Percentiles rank a stretch among this genome's conserved stretches.
Evolutionary conservation across 1,140 invertebrate species (phyloP).

Genomic region (Drosophila nikananu): DNA sequence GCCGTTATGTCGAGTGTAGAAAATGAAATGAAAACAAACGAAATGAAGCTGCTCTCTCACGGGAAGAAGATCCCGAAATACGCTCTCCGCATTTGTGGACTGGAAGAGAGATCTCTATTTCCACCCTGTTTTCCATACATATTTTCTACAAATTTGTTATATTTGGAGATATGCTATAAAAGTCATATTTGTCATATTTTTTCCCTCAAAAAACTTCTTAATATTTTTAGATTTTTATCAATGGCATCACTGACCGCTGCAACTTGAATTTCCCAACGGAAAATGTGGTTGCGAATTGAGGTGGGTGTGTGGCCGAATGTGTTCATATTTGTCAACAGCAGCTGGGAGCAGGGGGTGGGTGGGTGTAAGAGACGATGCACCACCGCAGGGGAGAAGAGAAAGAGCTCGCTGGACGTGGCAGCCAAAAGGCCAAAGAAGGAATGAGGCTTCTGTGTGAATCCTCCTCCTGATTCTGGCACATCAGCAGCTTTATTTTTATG

Average conservation of each 20-base stretch:
- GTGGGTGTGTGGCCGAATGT: slow-evolving; percentile 62
- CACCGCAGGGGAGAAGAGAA: not conserved
- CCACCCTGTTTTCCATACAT: too few relatives aligned
- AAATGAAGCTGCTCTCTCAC: too few relatives aligned
- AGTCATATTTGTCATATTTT: too few relatives aligned
- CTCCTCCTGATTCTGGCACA: slow-evolving; percentile 67
- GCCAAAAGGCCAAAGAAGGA: slow-evolving; percentile 62
- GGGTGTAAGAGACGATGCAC: not conserved
- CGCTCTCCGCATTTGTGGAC: too few relatives aligned
- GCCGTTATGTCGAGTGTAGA: too few relatives aligned
- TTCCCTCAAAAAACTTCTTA: too few relatives aligned
- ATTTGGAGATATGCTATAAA: too few relatives aligned
- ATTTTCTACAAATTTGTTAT: too few relatives aligned
- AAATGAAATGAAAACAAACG: too few relatives aligned
- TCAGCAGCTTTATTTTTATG: slow-evolving; percentile 79
- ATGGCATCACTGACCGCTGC: slow-evolving; percentile 15
- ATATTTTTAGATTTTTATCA: not conserved
- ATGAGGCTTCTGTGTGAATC: slow-evolving; percentile 35
- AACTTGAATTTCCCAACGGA: slow-evolving; percentile 14
- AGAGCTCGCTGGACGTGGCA: slow-evolving; percentile 53
- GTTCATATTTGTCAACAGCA: slow-evolving; percentile 71
- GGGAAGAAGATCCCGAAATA: too few relatives aligned
- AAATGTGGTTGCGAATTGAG: not conserved
- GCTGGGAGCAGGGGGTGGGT: slow-evolving; percentile 5
- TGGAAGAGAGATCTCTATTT: not conserved